Conservation (phyloP, 2,113 vertebrate species). For the Danionella cerebrum region DNA sequence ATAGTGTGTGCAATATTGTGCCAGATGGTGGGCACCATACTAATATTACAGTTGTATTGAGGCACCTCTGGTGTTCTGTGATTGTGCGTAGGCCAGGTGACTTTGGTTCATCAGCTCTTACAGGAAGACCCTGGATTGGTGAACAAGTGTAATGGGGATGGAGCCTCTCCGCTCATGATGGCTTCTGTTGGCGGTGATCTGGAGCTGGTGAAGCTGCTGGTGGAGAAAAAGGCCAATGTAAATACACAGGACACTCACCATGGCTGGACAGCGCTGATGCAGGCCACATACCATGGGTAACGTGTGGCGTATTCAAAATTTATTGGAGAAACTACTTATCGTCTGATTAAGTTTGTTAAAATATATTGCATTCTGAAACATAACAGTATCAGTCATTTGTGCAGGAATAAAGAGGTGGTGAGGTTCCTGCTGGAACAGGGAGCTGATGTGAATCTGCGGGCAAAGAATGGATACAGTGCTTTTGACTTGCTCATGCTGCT, state of each 20-base stretch:
- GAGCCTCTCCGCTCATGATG: slow-evolving; percentile 92
- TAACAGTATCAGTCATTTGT: no score
- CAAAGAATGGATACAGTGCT: slow-evolving; percentile 94
- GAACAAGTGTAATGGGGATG: slow-evolving; percentile 84
- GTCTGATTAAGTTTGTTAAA: neutral
- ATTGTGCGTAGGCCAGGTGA: slow-evolving; percentile 73
- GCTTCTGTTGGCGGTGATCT: slow-evolving; percentile 88
- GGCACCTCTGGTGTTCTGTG: neutral
- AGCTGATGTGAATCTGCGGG: slow-evolving; percentile 84
- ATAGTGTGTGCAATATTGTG: no score
- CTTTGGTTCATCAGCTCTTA: slow-evolving; percentile 86
- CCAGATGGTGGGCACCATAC: neutral
- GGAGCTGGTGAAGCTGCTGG: slow-evolving; percentile 84
- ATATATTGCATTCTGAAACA: neutral
- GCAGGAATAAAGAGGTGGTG: slow-evolving; percentile 91
- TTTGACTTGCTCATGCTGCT: slow-evolving; percentile 96
- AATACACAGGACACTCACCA: slow-evolving; percentile 88
- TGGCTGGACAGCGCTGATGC: slow-evolving; percentile 96
- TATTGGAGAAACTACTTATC: no score
- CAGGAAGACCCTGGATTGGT: slow-evolving; percentile 85
- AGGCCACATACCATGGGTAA: slow-evolving; percentile 95
- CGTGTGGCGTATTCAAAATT: no score
- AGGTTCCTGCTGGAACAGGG: slow-evolving; percentile 89
- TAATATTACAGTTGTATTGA: no score
- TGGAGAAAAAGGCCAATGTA: slow-evolving; percentile 80